Percentiles rank a stretch among this genome's conserved stretches.
These are phyloP conservation scores for Drosophila mojavensis DNA, from an alignment of 1,140 invertebrate species.

Conservation along the genomic window DNA sequence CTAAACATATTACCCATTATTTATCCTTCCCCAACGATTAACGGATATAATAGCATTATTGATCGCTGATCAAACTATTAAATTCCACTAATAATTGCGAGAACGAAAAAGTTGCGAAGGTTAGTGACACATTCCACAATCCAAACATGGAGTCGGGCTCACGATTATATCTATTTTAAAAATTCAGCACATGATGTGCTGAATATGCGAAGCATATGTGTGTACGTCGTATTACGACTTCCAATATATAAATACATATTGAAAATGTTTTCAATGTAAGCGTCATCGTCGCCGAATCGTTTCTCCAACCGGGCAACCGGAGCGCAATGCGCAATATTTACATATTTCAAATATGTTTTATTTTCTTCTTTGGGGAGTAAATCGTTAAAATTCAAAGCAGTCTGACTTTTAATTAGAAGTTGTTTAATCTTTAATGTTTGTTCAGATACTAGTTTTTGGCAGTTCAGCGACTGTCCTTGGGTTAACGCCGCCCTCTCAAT, in stretches of 20 bases:
- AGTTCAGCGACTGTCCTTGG: slow-evolving; percentile 37
- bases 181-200: slow-evolving; percentile 36
- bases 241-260: slow-evolving; percentile 8
- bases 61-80: slow-evolving; percentile 39
- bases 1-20: too few species aligned
- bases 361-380: slow-evolving; percentile 31
- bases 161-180: slow-evolving; percentile 27
- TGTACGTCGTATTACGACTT: background rate
- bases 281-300: slow-evolving; percentile 51
- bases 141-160: slow-evolving; percentile 20
- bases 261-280: slow-evolving; percentile 47
- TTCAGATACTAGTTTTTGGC: slow-evolving; percentile 13
- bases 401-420: slow-evolving; percentile 12
- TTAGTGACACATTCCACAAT: slow-evolving; percentile 52
- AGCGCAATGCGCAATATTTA: slow-evolving; percentile 69
- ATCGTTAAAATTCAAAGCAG: slow-evolving; percentile 47
- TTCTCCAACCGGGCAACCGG: slow-evolving; percentile 71
- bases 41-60: slow-evolving; percentile 23
- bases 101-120: slow-evolving; percentile 68
- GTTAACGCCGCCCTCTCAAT: background rate
- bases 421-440: slow-evolving; percentile 6
- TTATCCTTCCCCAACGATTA: background rate
- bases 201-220: slow-evolving; percentile 28
- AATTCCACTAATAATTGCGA: slow-evolving; percentile 40
- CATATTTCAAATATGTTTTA: slow-evolving; percentile 60